Percentiles rank a stretch among this genome's conserved stretches.
Evolutionary conservation across 2,113 vertebrate species (phyloP).

Genomic region (Mohoua ochrocephala): DNA sequence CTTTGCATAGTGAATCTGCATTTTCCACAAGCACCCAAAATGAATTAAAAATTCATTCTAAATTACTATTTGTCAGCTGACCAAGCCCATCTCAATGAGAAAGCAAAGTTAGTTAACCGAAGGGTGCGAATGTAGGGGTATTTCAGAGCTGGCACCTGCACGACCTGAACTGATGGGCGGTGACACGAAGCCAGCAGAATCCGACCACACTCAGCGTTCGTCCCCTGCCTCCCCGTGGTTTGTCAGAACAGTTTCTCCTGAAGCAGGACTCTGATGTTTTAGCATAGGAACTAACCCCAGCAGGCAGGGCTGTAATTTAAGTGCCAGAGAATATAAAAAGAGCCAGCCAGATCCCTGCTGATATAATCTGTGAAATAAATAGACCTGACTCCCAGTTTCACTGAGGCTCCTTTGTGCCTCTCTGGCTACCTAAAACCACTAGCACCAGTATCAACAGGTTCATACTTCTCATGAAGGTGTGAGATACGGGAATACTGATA

Average conservation of each 20-base stretch:
- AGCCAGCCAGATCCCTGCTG: neutral
- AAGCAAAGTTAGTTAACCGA: neutral
- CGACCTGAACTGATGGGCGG: accelerated
- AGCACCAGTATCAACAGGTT: neutral
- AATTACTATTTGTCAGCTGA: neutral
- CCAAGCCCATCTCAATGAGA: neutral
- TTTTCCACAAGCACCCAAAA: neutral
- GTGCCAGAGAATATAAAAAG: neutral
- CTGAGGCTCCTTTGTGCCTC: neutral
- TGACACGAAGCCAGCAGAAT: neutral
- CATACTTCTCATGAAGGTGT: neutral
- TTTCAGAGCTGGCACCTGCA: neutral
- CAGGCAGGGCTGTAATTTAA: neutral
- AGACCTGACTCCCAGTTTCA: neutral
- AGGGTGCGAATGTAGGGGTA: neutral
- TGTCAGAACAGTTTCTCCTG: neutral
- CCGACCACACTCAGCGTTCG: neutral
- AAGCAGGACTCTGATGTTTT: neutral
- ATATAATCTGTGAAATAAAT: neutral
- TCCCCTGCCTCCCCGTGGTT: accelerated
- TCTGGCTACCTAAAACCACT: neutral
- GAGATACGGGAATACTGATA: neutral
- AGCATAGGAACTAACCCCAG: neutral
- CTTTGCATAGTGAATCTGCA: neutral
- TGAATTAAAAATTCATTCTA: neutral